Base-by-base conservation (phyloP, 2,888 invertebrate genomes). In the Drosophila barbarae region DNA sequence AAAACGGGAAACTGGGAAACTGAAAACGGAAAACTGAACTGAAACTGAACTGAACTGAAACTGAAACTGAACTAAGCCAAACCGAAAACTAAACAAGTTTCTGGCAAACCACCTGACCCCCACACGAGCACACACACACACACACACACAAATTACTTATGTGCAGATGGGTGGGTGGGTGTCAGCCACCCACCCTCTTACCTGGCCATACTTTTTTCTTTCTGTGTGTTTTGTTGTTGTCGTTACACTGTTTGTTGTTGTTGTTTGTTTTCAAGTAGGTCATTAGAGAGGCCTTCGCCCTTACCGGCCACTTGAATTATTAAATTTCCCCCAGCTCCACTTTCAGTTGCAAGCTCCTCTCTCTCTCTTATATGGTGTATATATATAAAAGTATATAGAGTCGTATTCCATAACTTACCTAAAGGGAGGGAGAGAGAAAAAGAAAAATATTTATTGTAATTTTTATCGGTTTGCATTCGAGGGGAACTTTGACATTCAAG, bases 251-350 rank as follows among this genome's bases (percentile, higher is more conserved):
- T 70, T 23, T 23, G 23, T 23, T 23, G 21, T 21, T 66, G 53
- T 50, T 65, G 55, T 69, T 55, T 72, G 64, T 71, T 77, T 50
- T 63, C 74, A 79, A 84, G 84, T 79, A 82, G 79, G 79, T 79
- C 84, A 79, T 84, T 79, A 84, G 82, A 63, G 82, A 79, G 82
- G 63, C 63, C 58, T 42, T 57, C 58, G 36, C 30, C 18, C 47
- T 9, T 18, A 8, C 39, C 67, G 42, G 73, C 79, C 74, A 84
- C 84, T 84, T 80, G 84, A 80, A 80, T 84, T 80, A 80, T 80
- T 84, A 80, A 80, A 80, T 76, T 76, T 79, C 82, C 69, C 69
- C 76, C 72, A 71, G 69, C 71, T 47, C 61, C 53, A 44, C 56
- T 65, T 39, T 54, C 34, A 34, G 39, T 32, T 32, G 39, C 53